These are phyloP conservation scores for Halcyon malimbica DNA, from an alignment of 2,113 vertebrate genomes.

Conservation along the genomic window DNA sequence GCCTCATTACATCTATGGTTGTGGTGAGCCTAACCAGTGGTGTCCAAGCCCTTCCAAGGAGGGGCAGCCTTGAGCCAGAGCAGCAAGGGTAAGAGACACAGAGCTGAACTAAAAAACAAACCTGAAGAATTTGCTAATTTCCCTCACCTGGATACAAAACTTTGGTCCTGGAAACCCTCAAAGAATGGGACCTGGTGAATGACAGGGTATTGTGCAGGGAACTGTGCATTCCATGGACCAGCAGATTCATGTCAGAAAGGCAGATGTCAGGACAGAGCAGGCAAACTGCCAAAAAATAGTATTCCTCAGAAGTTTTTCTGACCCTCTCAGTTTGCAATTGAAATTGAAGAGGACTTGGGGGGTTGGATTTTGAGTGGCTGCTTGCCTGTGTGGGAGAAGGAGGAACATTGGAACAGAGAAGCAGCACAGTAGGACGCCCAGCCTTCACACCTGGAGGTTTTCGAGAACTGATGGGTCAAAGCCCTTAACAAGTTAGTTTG, in stretches of 20 bases:
- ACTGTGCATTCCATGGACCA: not conserved
- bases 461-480: not conserved
- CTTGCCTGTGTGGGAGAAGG: not conserved
- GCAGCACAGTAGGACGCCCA: not conserved
- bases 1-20: not conserved
- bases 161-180: slow-evolving; percentile 80
- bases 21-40: not conserved
- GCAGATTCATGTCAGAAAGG: not conserved
- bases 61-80: not conserved
- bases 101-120: not conserved
- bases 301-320: not conserved
- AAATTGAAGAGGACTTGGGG: not conserved
- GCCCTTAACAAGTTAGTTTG: not conserved
- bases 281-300: not conserved
- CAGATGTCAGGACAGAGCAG: not conserved
- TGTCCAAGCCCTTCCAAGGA: not conserved
- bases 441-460: not conserved
- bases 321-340: not conserved
- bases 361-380: not conserved
- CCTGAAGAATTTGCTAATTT: not conserved
- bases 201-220: not conserved
- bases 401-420: not conserved
- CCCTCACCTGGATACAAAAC: not conserved
- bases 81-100: not conserved
- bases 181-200: slow-evolving; percentile 81